Percentiles rank a stretch among this genome's conserved stretches.
phyloP scores from a whole-genome alignment of 2,888 invertebrate species.

The Drosophila diplacantha region DNA sequence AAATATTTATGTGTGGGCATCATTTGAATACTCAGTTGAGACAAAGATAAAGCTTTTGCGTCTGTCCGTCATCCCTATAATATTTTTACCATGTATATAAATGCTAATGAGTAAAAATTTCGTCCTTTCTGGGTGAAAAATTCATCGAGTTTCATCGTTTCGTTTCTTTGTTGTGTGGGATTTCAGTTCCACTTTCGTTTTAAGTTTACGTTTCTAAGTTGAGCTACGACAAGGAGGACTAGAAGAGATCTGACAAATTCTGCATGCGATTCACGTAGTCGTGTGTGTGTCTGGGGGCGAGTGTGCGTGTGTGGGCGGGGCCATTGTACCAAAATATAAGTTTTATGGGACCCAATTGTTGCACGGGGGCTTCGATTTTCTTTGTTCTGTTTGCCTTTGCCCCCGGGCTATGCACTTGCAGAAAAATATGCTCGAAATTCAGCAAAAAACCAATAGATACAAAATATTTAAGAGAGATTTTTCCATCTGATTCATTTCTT shows the following conservation, averaged over 20 bases:
- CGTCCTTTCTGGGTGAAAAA: slow-evolving; percentile 39
- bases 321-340: slow-evolving; percentile 41
- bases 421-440: not conserved
- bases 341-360: slow-evolving; percentile 45
- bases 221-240: slow-evolving; percentile 64
- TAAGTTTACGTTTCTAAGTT: slow-evolving; percentile 51
- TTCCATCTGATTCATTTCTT: too few species aligned
- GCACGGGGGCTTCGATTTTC: slow-evolving; percentile 13
- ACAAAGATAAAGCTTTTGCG: slow-evolving; percentile 65
- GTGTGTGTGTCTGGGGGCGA: slow-evolving; percentile 4
- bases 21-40: slow-evolving; percentile 47
- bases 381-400: slow-evolving; percentile 3
- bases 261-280: slow-evolving; percentile 67
- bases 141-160: slow-evolving; percentile 48
- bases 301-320: slow-evolving; percentile 15
- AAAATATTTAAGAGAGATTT: too few species aligned
- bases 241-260: slow-evolving; percentile 63
- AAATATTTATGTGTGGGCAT: slow-evolving; percentile 49
- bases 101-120: slow-evolving; percentile 39
- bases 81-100: slow-evolving; percentile 21
- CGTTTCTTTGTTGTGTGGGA: slow-evolving; percentile 37
- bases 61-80: slow-evolving; percentile 40
- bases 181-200: slow-evolving; percentile 46
- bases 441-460: not conserved
- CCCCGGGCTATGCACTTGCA: slow-evolving; percentile 6